Evolutionary conservation across 2,113 vertebrate genomes (phyloP).

Genomic region (Rhinolophus sinicus): DNA sequence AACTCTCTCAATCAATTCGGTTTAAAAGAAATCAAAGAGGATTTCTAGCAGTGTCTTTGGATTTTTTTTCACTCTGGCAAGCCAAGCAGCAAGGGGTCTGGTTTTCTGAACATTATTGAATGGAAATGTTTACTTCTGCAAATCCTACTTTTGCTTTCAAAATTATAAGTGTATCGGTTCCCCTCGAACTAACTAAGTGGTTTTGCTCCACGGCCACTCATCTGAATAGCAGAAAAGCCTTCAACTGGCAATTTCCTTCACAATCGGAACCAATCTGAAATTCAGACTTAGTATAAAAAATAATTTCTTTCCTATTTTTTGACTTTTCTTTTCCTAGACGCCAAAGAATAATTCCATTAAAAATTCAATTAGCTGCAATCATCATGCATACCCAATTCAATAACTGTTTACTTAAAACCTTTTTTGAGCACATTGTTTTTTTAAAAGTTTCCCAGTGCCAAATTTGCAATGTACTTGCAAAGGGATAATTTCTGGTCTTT

Average conservation of each 20-base stretch:
- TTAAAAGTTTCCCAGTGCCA: slow-evolving; percentile 17
- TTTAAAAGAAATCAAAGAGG: slow-evolving; percentile 45
- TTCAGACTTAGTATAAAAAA: not conserved
- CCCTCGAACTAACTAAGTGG: not conserved
- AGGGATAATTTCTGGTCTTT: not conserved
- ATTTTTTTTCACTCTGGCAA: not conserved
- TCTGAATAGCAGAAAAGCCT: slow-evolving; percentile 17
- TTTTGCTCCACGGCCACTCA: not conserved
- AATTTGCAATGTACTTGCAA: not conserved
- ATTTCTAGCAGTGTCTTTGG: slow-evolving; percentile 37
- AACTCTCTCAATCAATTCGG: slow-evolving; percentile 31
- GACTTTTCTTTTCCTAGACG: slow-evolving; percentile 30
- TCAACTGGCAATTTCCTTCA: not conserved
- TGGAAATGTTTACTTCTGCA: slow-evolving; percentile 57
- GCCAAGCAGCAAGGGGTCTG: slow-evolving; percentile 22
- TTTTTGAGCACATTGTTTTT: not conserved
- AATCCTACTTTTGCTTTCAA: slow-evolving; percentile 50
- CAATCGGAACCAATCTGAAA: not conserved
- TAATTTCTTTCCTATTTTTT: slow-evolving; percentile 13
- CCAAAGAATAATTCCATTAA: slow-evolving; percentile 47
- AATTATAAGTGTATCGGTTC: slow-evolving; percentile 1
- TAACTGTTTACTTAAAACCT: slow-evolving; percentile 44
- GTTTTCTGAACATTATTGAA: slow-evolving; percentile 22
- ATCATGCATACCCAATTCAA: not conserved
- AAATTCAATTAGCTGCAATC: slow-evolving; percentile 25